Conservation (phyloP, 1,140 invertebrate genomes). For the Drosophila grimshawi region DNA sequence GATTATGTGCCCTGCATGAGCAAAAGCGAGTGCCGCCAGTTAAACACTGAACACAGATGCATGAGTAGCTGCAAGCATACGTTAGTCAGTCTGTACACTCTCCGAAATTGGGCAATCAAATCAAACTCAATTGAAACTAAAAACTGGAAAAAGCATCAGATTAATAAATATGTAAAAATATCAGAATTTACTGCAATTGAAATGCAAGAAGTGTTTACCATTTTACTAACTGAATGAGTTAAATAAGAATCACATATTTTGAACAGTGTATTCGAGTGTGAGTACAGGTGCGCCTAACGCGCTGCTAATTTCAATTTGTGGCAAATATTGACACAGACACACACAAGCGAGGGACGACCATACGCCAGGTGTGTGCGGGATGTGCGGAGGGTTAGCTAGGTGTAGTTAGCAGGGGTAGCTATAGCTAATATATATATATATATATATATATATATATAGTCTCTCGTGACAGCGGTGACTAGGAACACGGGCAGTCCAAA, state of each 20-base stretch:
- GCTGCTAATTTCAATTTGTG: conserved; percentile 83
- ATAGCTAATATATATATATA: background rate
- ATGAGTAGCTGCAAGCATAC: conserved; percentile 4
- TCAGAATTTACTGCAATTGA: no score
- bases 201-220: no score
- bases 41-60: conserved; percentile 14
- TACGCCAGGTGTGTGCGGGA: conserved; percentile 13
- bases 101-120: background rate
- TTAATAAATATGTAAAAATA: no score
- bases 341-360: conserved; percentile 26
- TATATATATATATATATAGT: background rate
- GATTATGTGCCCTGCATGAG: conserved; percentile 77
- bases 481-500: background rate
- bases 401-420: background rate
- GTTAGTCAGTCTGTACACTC: background rate
- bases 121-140: no score
- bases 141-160: no score
- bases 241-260: background rate
- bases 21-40: conserved; percentile 41
- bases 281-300: conserved; percentile 77
- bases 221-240: background rate
- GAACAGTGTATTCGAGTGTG: conserved; percentile 12
- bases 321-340: conserved; percentile 79
- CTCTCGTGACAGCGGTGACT: conserved; percentile 9
- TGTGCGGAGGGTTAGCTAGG: background rate